phyloP scores from a whole-genome alignment of 2,888 invertebrate genomes.

The Apeira syringaria region DNA sequence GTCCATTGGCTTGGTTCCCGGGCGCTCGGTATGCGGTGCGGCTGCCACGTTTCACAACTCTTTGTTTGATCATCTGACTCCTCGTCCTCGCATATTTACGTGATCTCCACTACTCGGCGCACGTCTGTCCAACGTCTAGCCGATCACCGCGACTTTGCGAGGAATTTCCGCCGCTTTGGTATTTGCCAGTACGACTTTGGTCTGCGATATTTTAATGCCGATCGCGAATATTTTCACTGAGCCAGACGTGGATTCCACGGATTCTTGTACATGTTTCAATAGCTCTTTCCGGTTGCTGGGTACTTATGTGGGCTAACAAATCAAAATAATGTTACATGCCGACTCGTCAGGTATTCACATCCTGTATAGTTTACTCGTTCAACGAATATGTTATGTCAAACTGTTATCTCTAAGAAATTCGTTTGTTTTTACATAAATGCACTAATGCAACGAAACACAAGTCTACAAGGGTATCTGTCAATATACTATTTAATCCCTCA shows the following conservation, averaged over 20 bases:
- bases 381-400: too few relatives aligned
- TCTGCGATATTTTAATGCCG: slow-evolving; percentile 56
- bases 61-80: slow-evolving; percentile 69
- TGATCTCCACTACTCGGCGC: slow-evolving; percentile 54
- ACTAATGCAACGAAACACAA: too few relatives aligned
- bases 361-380: too few relatives aligned
- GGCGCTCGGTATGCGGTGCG: slow-evolving; percentile 67
- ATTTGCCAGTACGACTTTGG: slow-evolving; percentile 66
- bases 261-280: slow-evolving; percentile 38
- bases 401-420: too few relatives aligned
- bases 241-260: slow-evolving; percentile 53
- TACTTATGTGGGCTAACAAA: slow-evolving; percentile 11
- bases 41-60: slow-evolving; percentile 72
- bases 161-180: slow-evolving; percentile 70
- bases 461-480: too few relatives aligned
- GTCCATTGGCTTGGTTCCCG: slow-evolving; percentile 75
- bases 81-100: slow-evolving; percentile 63
- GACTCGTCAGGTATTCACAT: too few relatives aligned
- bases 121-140: slow-evolving; percentile 77
- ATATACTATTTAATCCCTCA: too few relatives aligned
- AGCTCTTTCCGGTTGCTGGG: slow-evolving; percentile 14
- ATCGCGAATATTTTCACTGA: slow-evolving; percentile 65
- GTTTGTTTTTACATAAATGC: too few relatives aligned
- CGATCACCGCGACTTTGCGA: slow-evolving; percentile 51
- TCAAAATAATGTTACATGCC: slow-evolving; percentile 9